Evolutionary conservation across 2,113 vertebrate genomes (phyloP).

Genomic region (Dicrurus megarhynchus): DNA sequence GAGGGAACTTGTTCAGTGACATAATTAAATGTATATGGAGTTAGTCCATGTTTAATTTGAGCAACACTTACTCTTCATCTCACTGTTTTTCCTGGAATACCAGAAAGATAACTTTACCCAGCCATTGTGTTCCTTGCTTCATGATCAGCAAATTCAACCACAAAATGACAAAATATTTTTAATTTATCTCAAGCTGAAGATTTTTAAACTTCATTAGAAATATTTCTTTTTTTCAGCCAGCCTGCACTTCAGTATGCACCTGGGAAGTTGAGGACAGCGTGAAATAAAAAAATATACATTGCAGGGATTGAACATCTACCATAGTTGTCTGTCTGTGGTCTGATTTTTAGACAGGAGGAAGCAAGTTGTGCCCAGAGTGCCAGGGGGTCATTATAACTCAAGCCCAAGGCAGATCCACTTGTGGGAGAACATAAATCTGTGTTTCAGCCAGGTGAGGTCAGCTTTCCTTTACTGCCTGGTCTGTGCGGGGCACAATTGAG

Average conservation of each 20-base stretch:
- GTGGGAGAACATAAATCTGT: background rate
- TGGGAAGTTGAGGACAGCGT: background rate
- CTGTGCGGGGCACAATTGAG: background rate
- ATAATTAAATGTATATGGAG: background rate
- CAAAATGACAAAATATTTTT: background rate
- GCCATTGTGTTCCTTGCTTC: background rate
- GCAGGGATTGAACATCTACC: accelerated
- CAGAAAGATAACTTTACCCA: background rate
- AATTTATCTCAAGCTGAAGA: background rate
- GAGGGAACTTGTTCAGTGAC: background rate
- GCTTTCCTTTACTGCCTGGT: background rate
- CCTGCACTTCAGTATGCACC: background rate
- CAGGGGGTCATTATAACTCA: background rate
- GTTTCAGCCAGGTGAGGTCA: background rate
- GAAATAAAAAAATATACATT: background rate
- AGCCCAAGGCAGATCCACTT: background rate
- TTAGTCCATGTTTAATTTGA: background rate
- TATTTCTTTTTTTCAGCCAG: background rate
- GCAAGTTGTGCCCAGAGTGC: background rate
- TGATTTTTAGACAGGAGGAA: background rate
- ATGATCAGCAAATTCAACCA: background rate
- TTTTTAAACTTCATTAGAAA: background rate
- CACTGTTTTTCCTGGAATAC: background rate
- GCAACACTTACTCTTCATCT: background rate
- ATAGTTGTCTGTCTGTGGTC: background rate